Evolutionary conservation across 2,888 invertebrate genomes (phyloP), one percentile per base, ranked within the genome.

Genomic region (Hyposoter didymator): DNA sequence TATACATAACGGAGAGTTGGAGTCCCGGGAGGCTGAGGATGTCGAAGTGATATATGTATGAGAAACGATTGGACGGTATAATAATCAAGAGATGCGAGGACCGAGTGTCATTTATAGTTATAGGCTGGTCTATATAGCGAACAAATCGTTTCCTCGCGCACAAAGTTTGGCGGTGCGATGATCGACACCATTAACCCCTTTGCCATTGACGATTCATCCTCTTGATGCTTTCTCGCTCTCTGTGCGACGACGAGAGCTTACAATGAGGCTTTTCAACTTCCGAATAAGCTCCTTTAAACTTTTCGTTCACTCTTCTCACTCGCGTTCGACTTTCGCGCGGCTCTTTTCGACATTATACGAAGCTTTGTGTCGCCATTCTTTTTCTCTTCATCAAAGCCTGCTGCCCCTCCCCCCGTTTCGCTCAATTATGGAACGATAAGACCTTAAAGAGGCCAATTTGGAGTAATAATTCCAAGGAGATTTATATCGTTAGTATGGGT

Each of bases 51-150:
- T 84, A 59, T 28, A 70, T 78, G 82, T 28, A 70, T 78, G 82
- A 85, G 82, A 78, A 82, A 85, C 82, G 78, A 78, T 82, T 70
- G 62, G 69, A 52, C 43, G 76, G 62, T 67, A 78, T 85, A 82
- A 81, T 82, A 85, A 82, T 84, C 78, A 55, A 69, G 74, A 74
- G 75, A 74, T 28, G n/a, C n/a, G 70, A 35, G 5, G 35, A 62
- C 69, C 74, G 75, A 74, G 74, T 64, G 72, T 62, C 80, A 70
- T 62, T 59, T 67, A 79, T 79, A 81, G 45, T 52, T 66, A 7
- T 39, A 49, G 52, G 35, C 3, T 10, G 8, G 62, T 62, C 67
- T 19, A 47, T 70, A n/a, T 70, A 43, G 8, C n/a, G 45, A 49
- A n/a, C 39, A 39, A 47, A 28, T 49, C 62, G 47, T 28, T 64